Conservation (phyloP, 2,797 vertebrate genomes). For the Sylvilagus floridanus region DNA sequence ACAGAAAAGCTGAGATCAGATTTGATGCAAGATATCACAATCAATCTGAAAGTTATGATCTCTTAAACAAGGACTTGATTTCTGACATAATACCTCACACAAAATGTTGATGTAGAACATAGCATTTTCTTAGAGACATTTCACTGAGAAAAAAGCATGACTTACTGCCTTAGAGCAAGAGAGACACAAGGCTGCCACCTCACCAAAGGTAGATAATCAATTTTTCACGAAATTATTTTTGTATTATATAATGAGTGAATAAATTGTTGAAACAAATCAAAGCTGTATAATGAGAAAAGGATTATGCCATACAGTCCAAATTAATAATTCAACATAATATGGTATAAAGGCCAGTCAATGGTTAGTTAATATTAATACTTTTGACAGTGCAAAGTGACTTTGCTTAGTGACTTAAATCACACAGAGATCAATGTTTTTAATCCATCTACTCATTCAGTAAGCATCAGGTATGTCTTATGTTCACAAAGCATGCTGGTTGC, state of each 20-base stretch:
- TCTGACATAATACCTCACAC: slow-evolving; percentile 1
- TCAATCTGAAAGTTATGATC: neutral
- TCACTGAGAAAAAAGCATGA: slow-evolving; percentile 42
- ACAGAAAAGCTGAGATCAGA: neutral
- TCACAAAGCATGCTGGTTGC: neutral
- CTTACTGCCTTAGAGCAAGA: slow-evolving; percentile 60
- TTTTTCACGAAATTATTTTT: slow-evolving; percentile 74
- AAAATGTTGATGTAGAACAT: neutral
- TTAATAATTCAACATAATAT: slow-evolving; percentile 74
- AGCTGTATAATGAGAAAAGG: slow-evolving; percentile 59
- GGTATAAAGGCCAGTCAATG: slow-evolving; percentile 59
- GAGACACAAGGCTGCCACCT: slow-evolving; percentile 8
- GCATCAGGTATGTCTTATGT: neutral
- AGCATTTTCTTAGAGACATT: slow-evolving; percentile 57
- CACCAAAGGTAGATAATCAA: slow-evolving; percentile 59
- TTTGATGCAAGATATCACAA: neutral
- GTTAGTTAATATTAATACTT: slow-evolving; percentile 65
- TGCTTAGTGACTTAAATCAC: neutral
- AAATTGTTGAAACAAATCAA: slow-evolving; percentile 71
- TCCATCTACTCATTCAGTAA: slow-evolving; percentile 27
- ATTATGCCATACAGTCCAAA: slow-evolving; percentile 56
- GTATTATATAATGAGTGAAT: slow-evolving; percentile 68
- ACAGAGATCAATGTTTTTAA: neutral
- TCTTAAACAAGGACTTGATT: slow-evolving; percentile 38
- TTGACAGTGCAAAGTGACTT: slow-evolving; percentile 62